Conservation (phyloP, 1,140 invertebrate species). For the Drosophila saltans region DNA sequence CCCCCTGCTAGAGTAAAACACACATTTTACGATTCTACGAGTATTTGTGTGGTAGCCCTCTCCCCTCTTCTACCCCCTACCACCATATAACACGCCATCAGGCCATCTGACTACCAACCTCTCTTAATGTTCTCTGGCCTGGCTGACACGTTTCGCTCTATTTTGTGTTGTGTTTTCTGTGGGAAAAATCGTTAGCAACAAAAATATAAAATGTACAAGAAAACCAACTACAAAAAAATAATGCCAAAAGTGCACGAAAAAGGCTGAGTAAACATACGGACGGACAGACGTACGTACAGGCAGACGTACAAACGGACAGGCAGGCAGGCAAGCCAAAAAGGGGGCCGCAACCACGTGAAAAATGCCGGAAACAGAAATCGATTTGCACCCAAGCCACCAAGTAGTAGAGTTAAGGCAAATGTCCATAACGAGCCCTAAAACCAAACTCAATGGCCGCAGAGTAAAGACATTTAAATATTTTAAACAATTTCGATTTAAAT, state of each 20-base stretch:
- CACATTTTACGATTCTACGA: slow-evolving; percentile 50
- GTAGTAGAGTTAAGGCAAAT: not conserved
- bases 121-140: slow-evolving; percentile 18
- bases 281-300: slow-evolving; percentile 1
- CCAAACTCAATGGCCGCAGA: not conserved
- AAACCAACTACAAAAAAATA: slow-evolving; percentile 33
- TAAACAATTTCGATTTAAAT: not conserved
- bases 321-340: slow-evolving; percentile 27
- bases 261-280: slow-evolving; percentile 18
- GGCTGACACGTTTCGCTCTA: slow-evolving; percentile 48
- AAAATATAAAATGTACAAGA: slow-evolving; percentile 34
- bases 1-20: slow-evolving; percentile 17
- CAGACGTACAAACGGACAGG: slow-evolving; percentile 14
- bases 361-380: slow-evolving; percentile 83
- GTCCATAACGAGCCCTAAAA: not conserved
- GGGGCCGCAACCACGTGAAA: slow-evolving; percentile 78
- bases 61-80: slow-evolving; percentile 10
- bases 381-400: slow-evolving; percentile 57
- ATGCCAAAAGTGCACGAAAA: slow-evolving; percentile 73
- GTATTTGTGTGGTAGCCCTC: slow-evolving; percentile 36
- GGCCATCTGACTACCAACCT: slow-evolving; percentile 5
- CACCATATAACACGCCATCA: slow-evolving; percentile 1
- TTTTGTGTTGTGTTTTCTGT: slow-evolving; percentile 43
- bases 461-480: not conserved
- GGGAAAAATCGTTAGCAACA: slow-evolving; percentile 79